Conservation (phyloP, 2,797 vertebrate species). For the Enteromius argenteus region DNA sequence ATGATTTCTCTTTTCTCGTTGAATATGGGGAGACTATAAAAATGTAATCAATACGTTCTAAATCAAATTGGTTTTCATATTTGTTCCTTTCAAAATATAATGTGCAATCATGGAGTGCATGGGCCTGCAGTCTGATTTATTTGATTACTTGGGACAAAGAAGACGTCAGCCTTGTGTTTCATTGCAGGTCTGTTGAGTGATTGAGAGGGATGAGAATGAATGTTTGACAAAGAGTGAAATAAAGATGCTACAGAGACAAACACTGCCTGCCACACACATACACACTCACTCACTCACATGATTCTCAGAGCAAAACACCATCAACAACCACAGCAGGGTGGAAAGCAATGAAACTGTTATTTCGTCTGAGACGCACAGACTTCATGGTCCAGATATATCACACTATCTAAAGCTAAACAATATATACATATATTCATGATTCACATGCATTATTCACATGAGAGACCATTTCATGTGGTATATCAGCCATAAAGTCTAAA, state of each 20-base stretch:
- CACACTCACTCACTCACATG: neutral
- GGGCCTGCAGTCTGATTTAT: slow-evolving; percentile 17
- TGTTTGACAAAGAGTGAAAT: slow-evolving; percentile 31
- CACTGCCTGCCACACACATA: slow-evolving; percentile 16
- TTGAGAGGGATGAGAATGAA: slow-evolving; percentile 27
- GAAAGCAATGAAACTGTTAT: slow-evolving; percentile 69
- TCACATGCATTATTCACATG: slow-evolving; percentile 41
- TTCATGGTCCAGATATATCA: slow-evolving; percentile 28
- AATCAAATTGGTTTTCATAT: slow-evolving; percentile 36
- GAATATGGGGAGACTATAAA: slow-evolving; percentile 20
- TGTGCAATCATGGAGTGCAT: slow-evolving; percentile 28
- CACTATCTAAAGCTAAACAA: slow-evolving; percentile 32
- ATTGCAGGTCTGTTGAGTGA: slow-evolving; percentile 10
- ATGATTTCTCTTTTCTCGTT: slow-evolving; percentile 24
- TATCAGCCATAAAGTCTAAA: slow-evolving; percentile 21
- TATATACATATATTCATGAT: slow-evolving; percentile 35
- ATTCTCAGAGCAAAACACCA: slow-evolving; percentile 69
- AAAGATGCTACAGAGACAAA: slow-evolving; percentile 29
- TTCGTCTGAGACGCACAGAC: slow-evolving; percentile 55
- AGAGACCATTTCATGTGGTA: slow-evolving; percentile 3
- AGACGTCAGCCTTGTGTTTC: slow-evolving; percentile 9
- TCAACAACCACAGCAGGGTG: slow-evolving; percentile 76
- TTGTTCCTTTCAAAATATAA: slow-evolving; percentile 23
- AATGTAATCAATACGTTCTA: slow-evolving; percentile 34
- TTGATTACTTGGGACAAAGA: slow-evolving; percentile 23